Evolutionary conservation across 2,797 vertebrate species (phyloP).

Genomic region (Phrynocephalus guinanensis): DNA sequence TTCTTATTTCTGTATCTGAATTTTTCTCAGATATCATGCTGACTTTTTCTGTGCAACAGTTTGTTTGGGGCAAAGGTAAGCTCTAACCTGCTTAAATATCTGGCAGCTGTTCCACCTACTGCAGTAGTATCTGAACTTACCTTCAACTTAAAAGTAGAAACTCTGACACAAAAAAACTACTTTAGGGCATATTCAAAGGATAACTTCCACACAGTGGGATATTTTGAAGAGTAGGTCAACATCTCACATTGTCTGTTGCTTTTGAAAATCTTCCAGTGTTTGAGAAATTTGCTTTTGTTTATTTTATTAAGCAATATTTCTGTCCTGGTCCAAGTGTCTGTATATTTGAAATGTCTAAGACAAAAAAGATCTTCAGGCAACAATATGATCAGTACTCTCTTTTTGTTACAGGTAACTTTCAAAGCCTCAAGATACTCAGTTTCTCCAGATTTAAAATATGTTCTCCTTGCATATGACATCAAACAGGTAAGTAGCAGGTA

Average conservation of each 20-base stretch:
- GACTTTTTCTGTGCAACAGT: neutral
- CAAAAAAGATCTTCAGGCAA: neutral
- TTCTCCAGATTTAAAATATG: slow-evolving; percentile 94
- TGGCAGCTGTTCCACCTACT: neutral
- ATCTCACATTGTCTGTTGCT: neutral
- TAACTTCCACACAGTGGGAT: neutral
- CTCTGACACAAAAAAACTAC: neutral
- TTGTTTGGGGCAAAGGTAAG: neutral
- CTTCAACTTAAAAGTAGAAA: neutral
- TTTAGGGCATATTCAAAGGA: neutral
- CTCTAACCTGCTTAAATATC: neutral
- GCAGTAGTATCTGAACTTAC: too few relatives aligned
- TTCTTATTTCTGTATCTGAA: neutral
- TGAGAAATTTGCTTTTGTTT: neutral
- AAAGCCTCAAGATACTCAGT: slow-evolving; percentile 93
- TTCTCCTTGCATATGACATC: slow-evolving; percentile 95
- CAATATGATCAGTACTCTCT: neutral
- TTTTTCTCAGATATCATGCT: neutral
- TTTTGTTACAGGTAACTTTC: slow-evolving; percentile 87
- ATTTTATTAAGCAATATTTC: neutral
- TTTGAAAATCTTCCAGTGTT: neutral
- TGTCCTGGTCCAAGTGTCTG: neutral
- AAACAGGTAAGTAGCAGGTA: slow-evolving; percentile 85
- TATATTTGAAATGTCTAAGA: neutral
- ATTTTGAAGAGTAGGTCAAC: neutral